A percentile compares a stretch with the other conserved stretches of the same genome.
Evolutionary conservation across 1,140 invertebrate species (phyloP).

Genomic region (Drosophila sturtevanti): DNA sequence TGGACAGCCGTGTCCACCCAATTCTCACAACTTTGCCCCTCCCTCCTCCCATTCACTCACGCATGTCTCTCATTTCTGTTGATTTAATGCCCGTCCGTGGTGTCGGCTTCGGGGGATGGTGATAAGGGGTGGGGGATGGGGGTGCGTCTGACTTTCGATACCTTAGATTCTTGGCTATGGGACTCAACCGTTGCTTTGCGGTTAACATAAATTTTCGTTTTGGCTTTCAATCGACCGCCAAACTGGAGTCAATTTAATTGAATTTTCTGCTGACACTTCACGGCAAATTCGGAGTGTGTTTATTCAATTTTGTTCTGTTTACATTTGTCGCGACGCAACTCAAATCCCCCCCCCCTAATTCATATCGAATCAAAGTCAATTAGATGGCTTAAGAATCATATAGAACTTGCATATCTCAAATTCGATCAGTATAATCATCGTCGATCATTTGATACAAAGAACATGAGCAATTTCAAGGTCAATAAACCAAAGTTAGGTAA

Average conservation of each 20-base stretch:
- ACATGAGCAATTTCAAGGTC: too few relatives aligned
- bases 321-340: constrained; percentile 53
- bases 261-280: constrained; percentile 54
- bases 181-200: constrained; percentile 43
- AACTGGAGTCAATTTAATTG: constrained; percentile 51
- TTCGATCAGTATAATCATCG: neutral
- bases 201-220: constrained; percentile 64
- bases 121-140: neutral
- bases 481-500: too few relatives aligned
- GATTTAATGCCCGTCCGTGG: constrained; percentile 64
- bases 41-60: neutral
- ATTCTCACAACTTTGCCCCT: neutral
- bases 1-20: constrained; percentile 4
- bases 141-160: neutral
- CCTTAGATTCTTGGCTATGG: neutral
- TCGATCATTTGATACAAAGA: neutral
- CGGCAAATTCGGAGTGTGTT: constrained; percentile 14
- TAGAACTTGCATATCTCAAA: constrained; percentile 72
- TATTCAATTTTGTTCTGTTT: constrained; percentile 39
- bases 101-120: constrained; percentile 49
- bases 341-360: constrained; percentile 13
- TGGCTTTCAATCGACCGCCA: constrained; percentile 70
- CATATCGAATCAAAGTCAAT: constrained; percentile 42
- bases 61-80: constrained; percentile 49
- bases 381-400: constrained; percentile 70